Evolutionary conservation across 2,797 vertebrate species (phyloP).

Genomic region (Pempheris klunzingeri): DNA sequence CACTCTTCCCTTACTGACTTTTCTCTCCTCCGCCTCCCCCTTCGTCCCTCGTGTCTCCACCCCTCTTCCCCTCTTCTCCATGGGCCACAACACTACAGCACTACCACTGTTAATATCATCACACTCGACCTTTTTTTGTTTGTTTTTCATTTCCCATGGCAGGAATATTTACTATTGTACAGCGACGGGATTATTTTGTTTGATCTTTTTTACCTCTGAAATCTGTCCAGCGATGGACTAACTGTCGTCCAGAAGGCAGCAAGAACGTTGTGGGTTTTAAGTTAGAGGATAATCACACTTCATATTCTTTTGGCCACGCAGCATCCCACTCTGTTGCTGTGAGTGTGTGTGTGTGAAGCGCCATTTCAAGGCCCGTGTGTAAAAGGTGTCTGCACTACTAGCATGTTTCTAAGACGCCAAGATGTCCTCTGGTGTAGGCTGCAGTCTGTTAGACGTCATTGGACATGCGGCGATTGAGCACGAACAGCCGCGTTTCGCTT

Average conservation of each 20-base stretch:
- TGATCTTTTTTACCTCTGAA: constrained; percentile 50
- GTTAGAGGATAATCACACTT: constrained; percentile 23
- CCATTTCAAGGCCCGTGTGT: constrained; percentile 45
- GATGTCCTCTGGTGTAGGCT: constrained; percentile 40
- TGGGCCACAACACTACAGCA: constrained; percentile 71
- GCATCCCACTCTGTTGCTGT: constrained; percentile 48
- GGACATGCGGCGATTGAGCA: constrained; percentile 54
- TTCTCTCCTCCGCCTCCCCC: constrained; percentile 14
- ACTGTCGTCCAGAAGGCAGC: constrained; percentile 37
- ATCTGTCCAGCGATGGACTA: constrained; percentile 40
- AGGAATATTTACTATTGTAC: constrained; percentile 78
- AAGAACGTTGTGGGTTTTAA: constrained; percentile 31
- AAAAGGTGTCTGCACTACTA: constrained; percentile 57
- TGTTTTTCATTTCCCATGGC: constrained; percentile 68
- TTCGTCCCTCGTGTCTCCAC: constrained; percentile 31
- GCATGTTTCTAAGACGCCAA: constrained; percentile 56
- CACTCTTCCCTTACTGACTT: constrained; percentile 40
- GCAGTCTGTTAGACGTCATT: constrained; percentile 48
- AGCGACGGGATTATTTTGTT: constrained; percentile 57
- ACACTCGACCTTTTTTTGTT: constrained; percentile 41
- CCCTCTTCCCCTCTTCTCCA: constrained; percentile 49
- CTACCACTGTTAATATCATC: constrained; percentile 77
- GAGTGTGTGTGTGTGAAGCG: constrained; percentile 57
- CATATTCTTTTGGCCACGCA: constrained; percentile 44
- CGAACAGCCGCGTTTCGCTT: constrained; percentile 47